Conservation (phyloP, 2,797 vertebrate species). For the Clarias fuscus region DNA sequence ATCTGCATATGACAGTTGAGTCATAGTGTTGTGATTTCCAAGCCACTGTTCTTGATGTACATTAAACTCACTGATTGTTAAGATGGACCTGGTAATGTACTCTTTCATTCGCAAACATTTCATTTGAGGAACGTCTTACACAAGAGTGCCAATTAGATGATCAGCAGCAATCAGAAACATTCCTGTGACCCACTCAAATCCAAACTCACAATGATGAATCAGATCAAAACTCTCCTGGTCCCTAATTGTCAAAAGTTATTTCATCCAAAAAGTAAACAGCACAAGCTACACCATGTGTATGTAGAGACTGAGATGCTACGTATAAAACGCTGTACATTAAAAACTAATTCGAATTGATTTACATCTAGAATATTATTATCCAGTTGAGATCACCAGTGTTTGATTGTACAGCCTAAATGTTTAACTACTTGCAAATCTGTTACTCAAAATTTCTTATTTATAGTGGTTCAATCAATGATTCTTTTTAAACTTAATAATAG, state of each 20-base stretch:
- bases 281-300: neutral
- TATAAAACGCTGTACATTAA: no score
- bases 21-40: neutral
- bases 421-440: no score
- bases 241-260: neutral
- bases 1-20: no score
- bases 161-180: neutral
- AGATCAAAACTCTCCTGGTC: neutral
- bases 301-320: neutral
- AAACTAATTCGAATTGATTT: neutral
- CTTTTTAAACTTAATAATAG: no score
- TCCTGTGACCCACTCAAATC: neutral
- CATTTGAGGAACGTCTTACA: neutral
- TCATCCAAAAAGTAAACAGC: neutral
- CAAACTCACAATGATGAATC: neutral
- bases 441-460: no score
- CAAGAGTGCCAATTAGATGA: neutral
- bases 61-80: neutral
- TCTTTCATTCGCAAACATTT: neutral
- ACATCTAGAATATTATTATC: neutral
- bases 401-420: no score
- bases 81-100: neutral
- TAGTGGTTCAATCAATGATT: no score
- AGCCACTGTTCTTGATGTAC: neutral
- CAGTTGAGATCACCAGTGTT: no score